Conservation (phyloP, 2,797 vertebrate species). For the Holocentrus rufus region DNA sequence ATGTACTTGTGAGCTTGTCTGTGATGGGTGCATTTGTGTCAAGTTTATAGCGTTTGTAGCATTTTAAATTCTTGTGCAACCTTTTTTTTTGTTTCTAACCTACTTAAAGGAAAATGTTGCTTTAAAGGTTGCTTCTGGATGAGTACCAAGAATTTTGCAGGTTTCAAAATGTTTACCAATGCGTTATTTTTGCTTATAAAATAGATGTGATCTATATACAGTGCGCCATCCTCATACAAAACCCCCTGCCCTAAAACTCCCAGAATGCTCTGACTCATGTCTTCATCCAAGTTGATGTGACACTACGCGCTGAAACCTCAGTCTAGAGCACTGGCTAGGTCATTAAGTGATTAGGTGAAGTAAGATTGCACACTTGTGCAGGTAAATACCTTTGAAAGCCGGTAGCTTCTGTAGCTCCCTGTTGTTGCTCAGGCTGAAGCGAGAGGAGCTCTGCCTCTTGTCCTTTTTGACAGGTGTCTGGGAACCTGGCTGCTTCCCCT, state of each 20-base stretch:
- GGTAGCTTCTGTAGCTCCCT: constrained; percentile 97
- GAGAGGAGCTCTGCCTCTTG: constrained; percentile 92
- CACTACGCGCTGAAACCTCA: neutral
- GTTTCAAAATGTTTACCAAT: neutral
- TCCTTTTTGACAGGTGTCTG: constrained; percentile 93
- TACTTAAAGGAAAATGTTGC: neutral
- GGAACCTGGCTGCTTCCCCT: constrained; percentile 90
- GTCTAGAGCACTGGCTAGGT: neutral
- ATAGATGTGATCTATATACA: neutral
- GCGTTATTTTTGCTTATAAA: neutral
- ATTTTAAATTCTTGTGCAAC: constrained; percentile 2
- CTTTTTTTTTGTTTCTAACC: neutral
- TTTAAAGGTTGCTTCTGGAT: neutral
- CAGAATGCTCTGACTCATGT: neutral
- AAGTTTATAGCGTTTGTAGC: constrained; percentile 33
- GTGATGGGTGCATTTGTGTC: constrained; percentile 22
- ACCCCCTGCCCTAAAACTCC: neutral
- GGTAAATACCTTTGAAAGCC: constrained; percentile 88
- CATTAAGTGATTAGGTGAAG: constrained; percentile 26
- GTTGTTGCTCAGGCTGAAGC: constrained; percentile 93
- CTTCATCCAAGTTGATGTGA: neutral
- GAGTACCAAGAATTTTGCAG: neutral
- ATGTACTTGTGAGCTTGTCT: constrained; percentile 3
- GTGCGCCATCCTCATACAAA: neutral
- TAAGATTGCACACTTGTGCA: neutral